Evolutionary conservation across 2,113 vertebrate genomes (phyloP).

Genomic region (Colius striatus): DNA sequence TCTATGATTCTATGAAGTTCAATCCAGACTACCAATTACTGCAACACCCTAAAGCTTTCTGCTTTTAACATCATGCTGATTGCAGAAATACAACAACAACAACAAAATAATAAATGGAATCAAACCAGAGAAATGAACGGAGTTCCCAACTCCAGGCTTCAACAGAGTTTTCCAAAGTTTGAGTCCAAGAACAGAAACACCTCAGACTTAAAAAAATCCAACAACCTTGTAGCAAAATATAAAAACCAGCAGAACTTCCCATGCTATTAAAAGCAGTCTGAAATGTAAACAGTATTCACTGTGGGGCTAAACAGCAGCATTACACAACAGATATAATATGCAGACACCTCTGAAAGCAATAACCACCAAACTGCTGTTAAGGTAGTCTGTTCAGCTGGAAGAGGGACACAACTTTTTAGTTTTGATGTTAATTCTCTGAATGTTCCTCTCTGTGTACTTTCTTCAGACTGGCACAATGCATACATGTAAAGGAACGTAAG

Average conservation of each 20-base stretch:
- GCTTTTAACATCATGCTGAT: neutral
- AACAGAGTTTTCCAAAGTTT: neutral
- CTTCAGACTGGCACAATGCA: neutral
- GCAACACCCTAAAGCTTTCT: neutral
- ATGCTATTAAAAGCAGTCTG: neutral
- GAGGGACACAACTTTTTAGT: neutral
- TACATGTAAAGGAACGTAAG: fast-evolving
- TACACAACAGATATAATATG: neutral
- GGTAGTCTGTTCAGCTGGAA: neutral
- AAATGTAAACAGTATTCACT: fast-evolving
- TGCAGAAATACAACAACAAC: neutral
- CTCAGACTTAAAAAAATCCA: neutral
- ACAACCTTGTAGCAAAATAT: neutral
- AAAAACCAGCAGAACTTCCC: neutral
- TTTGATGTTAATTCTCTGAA: neutral
- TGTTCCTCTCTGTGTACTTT: neutral
- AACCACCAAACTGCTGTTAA: neutral
- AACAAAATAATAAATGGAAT: neutral
- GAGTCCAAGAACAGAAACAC: neutral
- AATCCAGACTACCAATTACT: neutral
- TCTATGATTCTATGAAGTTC: too few relatives aligned
- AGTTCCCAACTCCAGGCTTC: neutral
- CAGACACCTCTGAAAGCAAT: neutral
- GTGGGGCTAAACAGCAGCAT: neutral
- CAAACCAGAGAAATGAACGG: neutral